Evolutionary conservation across 2,888 invertebrate species (phyloP).

Genomic region (Eremobia ochroleuca): DNA sequence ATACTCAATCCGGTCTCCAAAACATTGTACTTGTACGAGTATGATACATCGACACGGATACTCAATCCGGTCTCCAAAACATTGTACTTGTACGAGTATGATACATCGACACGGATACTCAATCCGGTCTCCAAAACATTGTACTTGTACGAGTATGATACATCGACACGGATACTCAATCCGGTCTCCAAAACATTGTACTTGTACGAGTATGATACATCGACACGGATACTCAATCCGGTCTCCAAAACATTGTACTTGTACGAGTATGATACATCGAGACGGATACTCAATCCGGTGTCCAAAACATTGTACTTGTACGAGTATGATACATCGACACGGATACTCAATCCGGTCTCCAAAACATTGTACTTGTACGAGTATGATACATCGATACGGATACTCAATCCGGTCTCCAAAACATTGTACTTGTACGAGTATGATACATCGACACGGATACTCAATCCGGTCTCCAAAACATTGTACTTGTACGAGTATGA

Average conservation of each 20-base stretch:
- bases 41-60: neutral
- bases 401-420: neutral
- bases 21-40: no score
- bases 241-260: neutral
- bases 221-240: neutral
- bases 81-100: no score
- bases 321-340: no score
- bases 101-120: neutral
- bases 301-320: neutral
- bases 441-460: neutral
- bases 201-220: no score
- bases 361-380: no score
- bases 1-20: conserved; percentile 1
- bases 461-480: neutral
- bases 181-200: neutral
- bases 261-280: no score
- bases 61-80: neutral
- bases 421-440: no score
- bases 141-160: no score
- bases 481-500: no score
- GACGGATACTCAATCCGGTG: conserved; percentile 1
- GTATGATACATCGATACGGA: neutral
- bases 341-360: conserved; percentile 1
- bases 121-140: neutral
- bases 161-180: neutral